Conservation (phyloP, 1,140 invertebrate genomes). For the Limonius californicus region DNA sequence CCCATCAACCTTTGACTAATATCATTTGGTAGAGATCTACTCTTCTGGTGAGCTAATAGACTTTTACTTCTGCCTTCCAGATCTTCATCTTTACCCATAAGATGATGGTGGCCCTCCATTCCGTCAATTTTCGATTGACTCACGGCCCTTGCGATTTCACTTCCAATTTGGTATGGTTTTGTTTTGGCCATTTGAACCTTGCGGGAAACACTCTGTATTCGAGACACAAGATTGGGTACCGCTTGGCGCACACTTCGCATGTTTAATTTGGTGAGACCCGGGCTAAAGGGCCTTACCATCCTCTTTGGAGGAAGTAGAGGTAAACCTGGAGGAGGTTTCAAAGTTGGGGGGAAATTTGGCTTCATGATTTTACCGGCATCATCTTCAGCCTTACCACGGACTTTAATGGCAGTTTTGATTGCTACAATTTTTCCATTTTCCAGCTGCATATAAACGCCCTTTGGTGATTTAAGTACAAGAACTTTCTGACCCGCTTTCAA, state of each 20-base stretch:
- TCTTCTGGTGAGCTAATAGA: not conserved
- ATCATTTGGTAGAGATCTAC: not conserved
- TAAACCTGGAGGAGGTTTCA: conserved; percentile 65
- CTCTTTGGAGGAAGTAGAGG: conserved; percentile 57
- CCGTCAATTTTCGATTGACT: conserved; percentile 18
- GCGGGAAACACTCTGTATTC: conserved; percentile 34
- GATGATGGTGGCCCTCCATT: conserved; percentile 8
- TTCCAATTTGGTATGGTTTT: conserved; percentile 47
- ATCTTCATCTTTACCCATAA: conserved; percentile 28
- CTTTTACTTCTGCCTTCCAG: conserved; percentile 7
- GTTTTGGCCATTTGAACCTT: conserved; percentile 36
- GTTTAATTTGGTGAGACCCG: conserved; percentile 39
- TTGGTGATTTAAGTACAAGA: conserved; percentile 89
- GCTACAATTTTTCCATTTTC: conserved; percentile 95
- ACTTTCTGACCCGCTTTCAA: conserved; percentile 87
- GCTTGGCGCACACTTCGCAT: conserved; percentile 45
- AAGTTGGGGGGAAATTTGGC: conserved; percentile 49
- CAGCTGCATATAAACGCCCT: conserved; percentile 93
- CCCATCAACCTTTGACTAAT: conserved; percentile 1
- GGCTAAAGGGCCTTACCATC: conserved; percentile 42
- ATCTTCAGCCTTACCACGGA: conserved; percentile 59
- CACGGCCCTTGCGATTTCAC: conserved; percentile 46
- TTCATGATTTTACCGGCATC: conserved; percentile 34
- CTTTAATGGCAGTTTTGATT: conserved; percentile 76
- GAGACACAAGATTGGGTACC: conserved; percentile 41